phyloP scores from a whole-genome alignment of 2,113 vertebrate genomes.

The Helogale parvula region DNA sequence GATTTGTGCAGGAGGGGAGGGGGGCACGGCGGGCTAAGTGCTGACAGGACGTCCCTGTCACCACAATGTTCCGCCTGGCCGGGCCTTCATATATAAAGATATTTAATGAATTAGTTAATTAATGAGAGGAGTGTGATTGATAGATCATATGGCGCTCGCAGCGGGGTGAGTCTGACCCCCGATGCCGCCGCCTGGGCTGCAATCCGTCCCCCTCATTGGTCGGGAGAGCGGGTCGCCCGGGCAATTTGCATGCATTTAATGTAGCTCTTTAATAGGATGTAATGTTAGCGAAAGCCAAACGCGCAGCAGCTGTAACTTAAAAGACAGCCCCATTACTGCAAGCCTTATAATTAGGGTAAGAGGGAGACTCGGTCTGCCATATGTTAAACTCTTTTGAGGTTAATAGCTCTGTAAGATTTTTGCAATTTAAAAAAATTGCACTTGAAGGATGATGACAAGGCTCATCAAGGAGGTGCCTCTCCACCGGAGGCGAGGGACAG shows the following conservation, averaged over 20 bases:
- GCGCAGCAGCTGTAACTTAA: constrained; percentile 88
- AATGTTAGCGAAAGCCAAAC: constrained; percentile 86
- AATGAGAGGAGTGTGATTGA: constrained; percentile 85
- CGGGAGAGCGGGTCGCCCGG: constrained; percentile 69
- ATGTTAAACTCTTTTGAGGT: constrained; percentile 89
- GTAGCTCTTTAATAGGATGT: constrained; percentile 87
- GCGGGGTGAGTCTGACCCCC: constrained; percentile 85
- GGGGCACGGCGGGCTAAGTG: constrained; percentile 35
- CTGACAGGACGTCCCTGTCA: constrained; percentile 83
- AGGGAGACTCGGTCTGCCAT: constrained; percentile 87
- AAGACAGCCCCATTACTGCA: constrained; percentile 88
- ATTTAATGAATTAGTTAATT: constrained; percentile 88
- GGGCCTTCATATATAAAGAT: constrained; percentile 84
- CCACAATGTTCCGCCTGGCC: constrained; percentile 82
- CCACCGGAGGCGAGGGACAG: background rate
- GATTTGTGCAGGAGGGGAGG: constrained; percentile 29
- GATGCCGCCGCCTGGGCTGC: constrained; percentile 73
- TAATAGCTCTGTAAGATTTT: constrained; percentile 89
- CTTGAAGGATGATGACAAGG: constrained; percentile 83
- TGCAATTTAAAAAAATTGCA: constrained; percentile 87
- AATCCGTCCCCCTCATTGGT: constrained; percentile 79
- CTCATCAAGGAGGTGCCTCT: constrained; percentile 56
- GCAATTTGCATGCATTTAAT: constrained; percentile 88
- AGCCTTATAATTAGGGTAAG: constrained; percentile 89
- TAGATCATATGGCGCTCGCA: constrained; percentile 81